Evolutionary conservation across 2,113 vertebrate genomes (phyloP), one percentile per base, ranked within the genome.

Genomic region (Leuciscus idus): DNA sequence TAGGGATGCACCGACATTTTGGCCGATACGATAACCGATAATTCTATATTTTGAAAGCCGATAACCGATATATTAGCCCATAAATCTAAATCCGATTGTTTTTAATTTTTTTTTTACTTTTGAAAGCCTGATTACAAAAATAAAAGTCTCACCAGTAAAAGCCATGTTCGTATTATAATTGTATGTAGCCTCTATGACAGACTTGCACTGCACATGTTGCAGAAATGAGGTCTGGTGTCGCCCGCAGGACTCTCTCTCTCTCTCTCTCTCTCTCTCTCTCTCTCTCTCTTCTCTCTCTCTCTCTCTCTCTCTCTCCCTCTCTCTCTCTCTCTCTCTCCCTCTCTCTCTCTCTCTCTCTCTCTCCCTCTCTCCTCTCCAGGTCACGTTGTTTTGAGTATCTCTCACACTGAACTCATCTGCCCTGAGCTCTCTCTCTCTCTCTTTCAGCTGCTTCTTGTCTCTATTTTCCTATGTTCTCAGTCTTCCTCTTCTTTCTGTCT

Each of bases 181-280:
- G 39, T 10, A 10, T 43, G 8, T 43, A 9, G 43, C 0, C 43
- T 9, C 0, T 0, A 43, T 43, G 43, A 43, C 43, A 43, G 8
- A 43, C 43, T 43, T 43, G 39, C 6, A 1, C 39, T 39, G 39
- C 39, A 39, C 39, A 39, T 39, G 43, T 43, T 9, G 8, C 89
- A 91, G 88, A 94, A 95, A 93, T 84, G 94, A 92, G 94, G 95
- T 95, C 95, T 95, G 80, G 88, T 92, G 92, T 94, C 90, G 92
- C 95, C 94, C 5, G 88, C 93, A 93, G 95, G 93, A 80, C 76
- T 70, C 77, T 77, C 50, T 46, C 13, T 64, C 43, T 70, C 59
- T 81, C 72, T 88, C 8, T 59, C 36, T 66, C 30, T 17, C 55
- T 46, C 74, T 48, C 84, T 70, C 4, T 46, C 73, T 68, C 77